Evolutionary conservation across 2,797 vertebrate genomes (phyloP).

Genomic region (Champsocephalus esox): DNA sequence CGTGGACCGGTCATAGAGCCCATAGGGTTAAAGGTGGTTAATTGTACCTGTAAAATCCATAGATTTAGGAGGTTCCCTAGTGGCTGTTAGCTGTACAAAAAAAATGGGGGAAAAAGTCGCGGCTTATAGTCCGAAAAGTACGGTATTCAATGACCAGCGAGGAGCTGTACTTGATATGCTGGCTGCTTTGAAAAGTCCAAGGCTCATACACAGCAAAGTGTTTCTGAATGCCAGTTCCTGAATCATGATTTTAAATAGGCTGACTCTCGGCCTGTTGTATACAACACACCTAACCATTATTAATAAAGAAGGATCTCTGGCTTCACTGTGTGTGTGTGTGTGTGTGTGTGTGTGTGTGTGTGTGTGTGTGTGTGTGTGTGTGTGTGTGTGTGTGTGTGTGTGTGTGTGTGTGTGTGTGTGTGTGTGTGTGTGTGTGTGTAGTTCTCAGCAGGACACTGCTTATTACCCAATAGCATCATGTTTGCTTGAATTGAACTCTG

Average conservation of each 20-base stretch:
- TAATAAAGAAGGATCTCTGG: conserved; percentile 37
- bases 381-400: neutral
- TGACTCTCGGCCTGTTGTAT: conserved; percentile 42
- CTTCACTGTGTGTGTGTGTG: conserved; percentile 2
- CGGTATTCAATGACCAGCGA: neutral
- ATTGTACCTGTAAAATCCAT: too few species aligned
- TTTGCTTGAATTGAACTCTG: conserved; percentile 34
- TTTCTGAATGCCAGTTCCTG: conserved; percentile 14
- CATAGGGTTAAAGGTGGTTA: too few species aligned
- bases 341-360: neutral
- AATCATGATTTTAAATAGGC: conserved; percentile 42
- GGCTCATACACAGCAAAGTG: neutral
- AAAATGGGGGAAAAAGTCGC: too few species aligned
- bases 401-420: neutral
- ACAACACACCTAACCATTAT: conserved; percentile 41
- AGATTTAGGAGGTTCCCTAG: too few species aligned
- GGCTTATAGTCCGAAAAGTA: too few species aligned
- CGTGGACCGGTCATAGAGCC: too few species aligned
- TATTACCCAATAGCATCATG: conserved; percentile 10
- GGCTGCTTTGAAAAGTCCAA: conserved; percentile 32
- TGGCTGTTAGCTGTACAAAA: too few species aligned
- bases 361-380: neutral
- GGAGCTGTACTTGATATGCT: neutral
- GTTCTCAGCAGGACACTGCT: conserved; percentile 38
- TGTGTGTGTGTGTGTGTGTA: neutral